Base-by-base conservation (phyloP, 2,888 invertebrate genomes). In the Tiphia femorata region DNA sequence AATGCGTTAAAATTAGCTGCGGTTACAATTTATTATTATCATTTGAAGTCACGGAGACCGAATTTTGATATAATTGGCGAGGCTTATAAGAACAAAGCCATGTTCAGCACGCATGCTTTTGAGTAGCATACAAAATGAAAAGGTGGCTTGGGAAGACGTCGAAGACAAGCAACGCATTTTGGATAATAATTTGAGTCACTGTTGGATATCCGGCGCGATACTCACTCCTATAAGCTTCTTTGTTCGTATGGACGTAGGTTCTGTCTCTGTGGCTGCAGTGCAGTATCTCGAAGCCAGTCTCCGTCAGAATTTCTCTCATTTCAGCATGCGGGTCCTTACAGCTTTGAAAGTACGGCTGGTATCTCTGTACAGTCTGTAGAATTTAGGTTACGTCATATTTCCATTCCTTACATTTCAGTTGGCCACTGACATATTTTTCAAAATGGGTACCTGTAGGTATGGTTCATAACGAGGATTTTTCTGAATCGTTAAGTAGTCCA, bases 311-410 rank as follows among this genome's bases (percentile, higher is more conserved):
- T 55, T 86, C 84, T 19, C 85, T 84, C 21, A 91, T 84, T 52
- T 87, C 85, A 8, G 85, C 85, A 41, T 87, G 87, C 0, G 91
- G 89, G 72, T 90, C 85, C 55, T 85, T 73, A 46, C 86, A 87
- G 46, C 89, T 84, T 61, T 92, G 91, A 68, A 91, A 90, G 0
- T 90, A 89, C 0, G 92, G 90, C 12, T 92, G 86, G 75, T 86
- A 92, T 51, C 87, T 86, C 50, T 87, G 85, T 2, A 88, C 87
- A 72, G 92, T 89, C 86, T 86, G 49, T 20, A 37, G 42, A 14
- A 21, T 6, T 38, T 8, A n/a, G 14, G 21, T n/a, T 44, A 12
- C n/a, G 23, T 16, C 16, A 10, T n/a, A 16, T 3, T 14, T 14
- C 2, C 5, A 25, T 25, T 25, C 8, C 25, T 8, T 25, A 8